Evolutionary conservation across 1,140 invertebrate species (phyloP), one percentile per base, ranked within the genome.

Genomic region (Drosophila micromelanica): DNA sequence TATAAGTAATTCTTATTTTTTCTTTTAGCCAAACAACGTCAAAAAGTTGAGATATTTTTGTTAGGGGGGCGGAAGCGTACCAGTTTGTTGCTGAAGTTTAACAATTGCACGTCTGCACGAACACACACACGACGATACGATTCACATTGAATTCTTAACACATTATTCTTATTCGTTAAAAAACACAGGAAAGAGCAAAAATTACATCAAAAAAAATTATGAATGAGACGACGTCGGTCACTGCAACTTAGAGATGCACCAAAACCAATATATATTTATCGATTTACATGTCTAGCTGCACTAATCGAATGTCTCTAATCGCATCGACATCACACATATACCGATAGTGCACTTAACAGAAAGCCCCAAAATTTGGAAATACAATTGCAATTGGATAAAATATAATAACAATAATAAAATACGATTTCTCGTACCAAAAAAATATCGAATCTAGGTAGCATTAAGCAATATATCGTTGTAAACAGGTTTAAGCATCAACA

Each of bases 101-200:
- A 73, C 71, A 73, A 73, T 69, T 69, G 54, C 51, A 73, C 71
- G 71, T 73, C 65, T 73, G 70, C 70, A 73, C 70, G 55, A 73
- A 73, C 63, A 73, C 70, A 73, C 70, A 73, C 70, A 73, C 70
- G 70, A 73, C 70, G 70, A 73, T 68, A 73, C 70, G 70, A 73
- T 73, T 73, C 49, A 68, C 70, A 73, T 73, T 73, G 23, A 73
- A 68, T 42, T 46, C 48, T 73, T 73, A 73, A 68, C 70, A 73
- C 70, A 73, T 72, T 72, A 72, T 73, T 73, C 63, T 73, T 68
- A 68, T 73, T 73, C 63, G 70, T 73, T 73, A 68, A 68, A 60
- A 72, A 73, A 73, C 55, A 73, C 70, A 73, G 63, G 70, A 73
- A 68, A 73, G 70, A 73, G 70, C 70, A 60, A 68, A 73, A 68